A percentile compares a stretch with the other conserved stretches of the same genome.
These are phyloP conservation scores for Pipistrellus nathusii DNA, from an alignment of 2,797 vertebrate genomes.

Conservation along the genomic window DNA sequence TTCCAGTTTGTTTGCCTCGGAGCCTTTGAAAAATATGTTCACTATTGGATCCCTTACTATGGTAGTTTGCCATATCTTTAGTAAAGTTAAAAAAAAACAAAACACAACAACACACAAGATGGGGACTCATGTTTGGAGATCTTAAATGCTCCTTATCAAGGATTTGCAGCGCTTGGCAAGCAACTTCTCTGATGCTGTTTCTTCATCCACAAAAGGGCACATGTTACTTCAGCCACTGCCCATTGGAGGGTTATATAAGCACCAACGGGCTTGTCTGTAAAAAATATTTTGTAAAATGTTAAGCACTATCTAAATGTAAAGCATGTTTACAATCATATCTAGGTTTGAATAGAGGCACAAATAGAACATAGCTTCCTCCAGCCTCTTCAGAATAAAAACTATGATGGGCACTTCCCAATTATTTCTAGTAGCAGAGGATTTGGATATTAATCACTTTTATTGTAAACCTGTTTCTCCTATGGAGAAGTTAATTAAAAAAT, in stretches of 20 bases:
- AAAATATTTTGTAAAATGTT: neutral
- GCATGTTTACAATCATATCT: neutral
- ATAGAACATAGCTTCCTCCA: neutral
- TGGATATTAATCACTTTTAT: slow-evolving; percentile 18
- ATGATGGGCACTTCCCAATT: neutral
- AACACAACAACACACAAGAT: too few species aligned
- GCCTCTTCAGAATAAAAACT: neutral
- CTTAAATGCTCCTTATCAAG: neutral
- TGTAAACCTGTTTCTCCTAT: neutral
- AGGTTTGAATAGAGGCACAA: neutral
- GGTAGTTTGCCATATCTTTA: neutral
- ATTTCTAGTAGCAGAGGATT: neutral
- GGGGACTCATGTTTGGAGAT: neutral
- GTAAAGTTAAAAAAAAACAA: neutral
- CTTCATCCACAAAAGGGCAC: neutral
- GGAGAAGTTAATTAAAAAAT: slow-evolving; percentile 19
- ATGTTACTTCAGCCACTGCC: rapidly evolving
- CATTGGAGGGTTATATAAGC: neutral
- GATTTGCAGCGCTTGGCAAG: neutral
- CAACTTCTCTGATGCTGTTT: neutral
- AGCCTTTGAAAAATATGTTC: neutral
- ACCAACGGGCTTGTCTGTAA: neutral
- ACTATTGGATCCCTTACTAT: neutral
- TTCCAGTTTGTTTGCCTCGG: neutral
- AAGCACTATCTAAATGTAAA: neutral